Evolutionary conservation across 2,113 vertebrate genomes (phyloP).

Genomic region (Rostratula benghalensis): DNA sequence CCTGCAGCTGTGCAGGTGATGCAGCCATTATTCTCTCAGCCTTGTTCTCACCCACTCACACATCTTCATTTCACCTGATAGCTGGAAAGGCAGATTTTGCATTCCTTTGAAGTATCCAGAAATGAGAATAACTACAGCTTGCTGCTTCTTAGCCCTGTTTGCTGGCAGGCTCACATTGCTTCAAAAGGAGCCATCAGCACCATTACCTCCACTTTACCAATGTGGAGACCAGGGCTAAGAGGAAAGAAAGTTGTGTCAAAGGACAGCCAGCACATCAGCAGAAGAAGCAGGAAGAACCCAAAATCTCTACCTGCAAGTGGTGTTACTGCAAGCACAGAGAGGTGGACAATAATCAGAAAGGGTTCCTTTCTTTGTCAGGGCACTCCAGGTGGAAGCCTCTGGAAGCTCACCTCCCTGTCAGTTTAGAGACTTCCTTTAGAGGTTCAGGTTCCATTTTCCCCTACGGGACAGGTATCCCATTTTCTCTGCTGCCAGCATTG

Average conservation of each 20-base stretch:
- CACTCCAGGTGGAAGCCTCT: not conserved
- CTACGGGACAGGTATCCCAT: accelerated
- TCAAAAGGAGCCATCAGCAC: not conserved
- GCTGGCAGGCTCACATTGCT: not conserved
- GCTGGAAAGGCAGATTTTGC: not conserved
- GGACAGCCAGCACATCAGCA: accelerated
- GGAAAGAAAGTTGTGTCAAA: not conserved
- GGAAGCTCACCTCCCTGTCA: not conserved
- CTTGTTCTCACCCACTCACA: not conserved
- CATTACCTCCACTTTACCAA: not conserved
- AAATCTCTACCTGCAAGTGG: not conserved
- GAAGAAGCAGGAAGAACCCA: not conserved
- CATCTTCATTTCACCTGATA: not conserved
- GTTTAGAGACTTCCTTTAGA: not conserved
- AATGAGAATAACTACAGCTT: not conserved
- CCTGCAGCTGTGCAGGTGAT: not conserved
- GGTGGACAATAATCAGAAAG: not conserved
- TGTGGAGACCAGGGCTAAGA: not conserved
- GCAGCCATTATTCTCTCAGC: not conserved
- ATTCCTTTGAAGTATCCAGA: slow-evolving; percentile 8
- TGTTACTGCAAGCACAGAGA: accelerated
- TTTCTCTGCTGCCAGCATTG: not conserved
- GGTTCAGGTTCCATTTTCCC: not conserved
- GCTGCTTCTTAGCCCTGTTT: not conserved
- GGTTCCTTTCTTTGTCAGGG: not conserved